Evolutionary conservation across 35 echinoderm and acorn worm genomes (phyloP).

Genomic region (Diadema setosum): DNA sequence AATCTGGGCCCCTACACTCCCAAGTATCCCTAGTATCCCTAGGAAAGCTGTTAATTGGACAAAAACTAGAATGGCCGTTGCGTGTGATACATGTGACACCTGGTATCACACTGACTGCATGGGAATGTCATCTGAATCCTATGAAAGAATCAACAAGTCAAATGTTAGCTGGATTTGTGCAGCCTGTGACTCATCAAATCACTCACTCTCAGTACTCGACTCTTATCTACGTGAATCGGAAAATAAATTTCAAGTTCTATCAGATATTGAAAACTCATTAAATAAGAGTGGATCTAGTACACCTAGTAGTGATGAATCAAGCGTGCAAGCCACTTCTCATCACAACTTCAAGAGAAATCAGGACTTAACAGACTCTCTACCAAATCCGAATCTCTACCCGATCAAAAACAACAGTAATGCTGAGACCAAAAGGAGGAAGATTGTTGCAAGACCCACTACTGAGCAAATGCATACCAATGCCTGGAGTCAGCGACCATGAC

Average conservation of each 20-base stretch:
- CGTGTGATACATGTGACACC: neutral
- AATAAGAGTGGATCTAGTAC: too few relatives aligned
- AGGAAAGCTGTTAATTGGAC: neutral
- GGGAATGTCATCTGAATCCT: neutral
- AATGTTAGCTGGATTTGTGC: neutral
- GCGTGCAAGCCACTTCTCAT: neutral
- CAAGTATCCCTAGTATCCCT: too few relatives aligned
- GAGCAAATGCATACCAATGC: neutral
- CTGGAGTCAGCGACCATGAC: too few relatives aligned
- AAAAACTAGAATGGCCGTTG: neutral
- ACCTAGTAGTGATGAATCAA: neutral
- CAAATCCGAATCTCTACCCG: neutral
- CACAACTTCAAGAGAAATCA: neutral
- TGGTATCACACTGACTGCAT: slow-evolving; percentile 17
- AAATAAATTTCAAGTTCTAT: too few relatives aligned
- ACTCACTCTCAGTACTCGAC: neutral
- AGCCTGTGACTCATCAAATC: neutral
- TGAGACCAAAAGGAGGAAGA: neutral
- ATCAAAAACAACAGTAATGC: neutral
- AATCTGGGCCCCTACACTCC: too few relatives aligned
- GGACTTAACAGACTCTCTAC: too few relatives aligned
- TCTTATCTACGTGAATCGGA: neutral
- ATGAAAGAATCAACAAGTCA: slow-evolving; percentile 3
- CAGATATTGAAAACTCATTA: too few relatives aligned
- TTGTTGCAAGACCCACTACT: neutral